Base-by-base conservation (phyloP, 1,140 invertebrate species). In the Elysia chlorotica region DNA sequence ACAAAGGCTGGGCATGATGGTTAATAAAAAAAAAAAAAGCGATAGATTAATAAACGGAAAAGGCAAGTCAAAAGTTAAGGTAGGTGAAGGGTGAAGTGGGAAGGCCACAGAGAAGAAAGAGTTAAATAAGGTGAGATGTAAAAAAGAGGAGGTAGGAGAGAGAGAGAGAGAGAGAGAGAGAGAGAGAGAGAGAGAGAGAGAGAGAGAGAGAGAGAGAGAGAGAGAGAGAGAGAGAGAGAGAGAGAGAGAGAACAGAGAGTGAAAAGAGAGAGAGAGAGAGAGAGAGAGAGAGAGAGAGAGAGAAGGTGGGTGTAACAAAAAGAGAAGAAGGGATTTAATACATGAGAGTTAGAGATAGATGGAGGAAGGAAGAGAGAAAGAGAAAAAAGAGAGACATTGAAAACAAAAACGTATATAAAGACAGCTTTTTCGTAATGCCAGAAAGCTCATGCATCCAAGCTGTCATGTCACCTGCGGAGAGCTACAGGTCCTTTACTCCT, bases 231-330 rank as follows among this genome's bases (percentile, higher is more conserved):
- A 59, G 33, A 23, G 33, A 59, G 33, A 57, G 14, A n/a, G 41
- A 48, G 41, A 23, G 30, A 28, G 4, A 57, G 30, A 57, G 21
- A 57, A 57, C 6, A 10, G 30, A 23, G 30, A 57, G 21, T 25
- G 30, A 23, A 57, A 57, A 28, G 30, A n/a, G 54, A 57, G n/a
- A 28, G n/a, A 57, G 54, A 57, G n/a, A 23, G n/a, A 57, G 54
- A 57, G n/a, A 23, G n/a, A 57, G 54, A 57, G n/a, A 23, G n/a
- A 57, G 54, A 57, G n/a, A 23, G n/a, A 57, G 54, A 57, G n/a
- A 23, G n/a, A 57, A 28, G 30, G n/a, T 6, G 54, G n/a, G 5
- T 5, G n/a, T 6, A 4, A n/a, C 6, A 23, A 57, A 4, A 57
- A 28, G 30, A 23, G 54, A 10, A 10, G 6, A 57, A 23, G 54